Evolutionary conservation across 2,888 invertebrate species (phyloP), one percentile per base, ranked within the genome.

Genomic region (Pyrrhosoma nymphula): DNA sequence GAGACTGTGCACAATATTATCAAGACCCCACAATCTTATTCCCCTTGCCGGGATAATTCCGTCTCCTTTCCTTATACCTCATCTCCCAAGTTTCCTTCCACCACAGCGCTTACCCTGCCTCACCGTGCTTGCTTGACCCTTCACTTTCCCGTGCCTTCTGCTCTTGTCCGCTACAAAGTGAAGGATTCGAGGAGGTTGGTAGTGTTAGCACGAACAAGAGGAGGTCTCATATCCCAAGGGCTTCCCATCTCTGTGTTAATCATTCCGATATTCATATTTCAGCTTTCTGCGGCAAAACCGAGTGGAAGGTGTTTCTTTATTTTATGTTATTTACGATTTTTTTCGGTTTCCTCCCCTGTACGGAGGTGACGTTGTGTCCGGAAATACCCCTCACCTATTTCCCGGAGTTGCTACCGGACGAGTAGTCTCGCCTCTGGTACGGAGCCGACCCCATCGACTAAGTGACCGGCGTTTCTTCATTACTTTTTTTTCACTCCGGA

Each of bases 1-100:
- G 63, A 91, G 63, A 91, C 91, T 91, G 47, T 63, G 93, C 75
- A 55, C 93, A 69, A 75, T 93, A 93, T 93, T 93, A 93, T 93
- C 93, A 93, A 93, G 93, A 47, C n/a, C 47, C 60, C 47, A 69
- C 69, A 47, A 93, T 93, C 91, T 91, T 91, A 91, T 91, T 91
- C 93, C 12, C 35, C 93, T 69, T 93, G 14, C 93, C 47, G 18
- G 47, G 18, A 26, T 4, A 39, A 60, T 30, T 30, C 91, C 91
- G 63, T 91, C 63, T 93, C 60, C 60, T 16, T 60, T 20, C 30
- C 8, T 30, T 20, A 20, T 60, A 20, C 60, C 20, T 16, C 20
- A 60, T 60, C 60, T 60, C 20, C 60, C 16, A 4, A n/a, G 18
- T 12, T 90, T 56, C 63, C 91, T 60, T 91, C 60, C 56, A 4